These are phyloP conservation scores for Acanthornis magna DNA, from an alignment of 2,797 vertebrate genomes.

Conservation along the genomic window DNA sequence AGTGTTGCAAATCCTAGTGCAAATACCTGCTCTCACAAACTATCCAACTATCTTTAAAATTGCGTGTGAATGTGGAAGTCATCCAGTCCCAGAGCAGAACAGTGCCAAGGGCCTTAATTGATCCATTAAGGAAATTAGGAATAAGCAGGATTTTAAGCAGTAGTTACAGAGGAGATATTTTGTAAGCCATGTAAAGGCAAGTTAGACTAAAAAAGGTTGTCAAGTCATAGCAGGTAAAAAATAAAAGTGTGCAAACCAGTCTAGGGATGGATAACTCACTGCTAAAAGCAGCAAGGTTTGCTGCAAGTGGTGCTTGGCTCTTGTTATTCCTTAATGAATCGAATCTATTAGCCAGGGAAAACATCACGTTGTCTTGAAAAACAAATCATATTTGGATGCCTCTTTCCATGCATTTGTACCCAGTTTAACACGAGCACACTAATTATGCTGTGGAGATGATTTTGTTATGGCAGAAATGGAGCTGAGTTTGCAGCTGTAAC, in stretches of 20 bases:
- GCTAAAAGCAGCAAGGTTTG: not conserved
- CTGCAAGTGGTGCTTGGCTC: not conserved
- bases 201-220: not conserved
- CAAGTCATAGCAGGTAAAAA: not conserved
- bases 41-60: not conserved
- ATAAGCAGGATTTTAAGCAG: not conserved
- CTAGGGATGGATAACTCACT: not conserved
- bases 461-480: conserved; percentile 21
- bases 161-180: not conserved
- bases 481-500: conserved; percentile 4
- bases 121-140: not conserved
- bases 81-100: not conserved
- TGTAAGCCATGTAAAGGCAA: not conserved
- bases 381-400: conserved; percentile 20
- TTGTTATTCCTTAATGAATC: conserved; percentile 35
- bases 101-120: not conserved
- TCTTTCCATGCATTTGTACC: conserved; percentile 15
- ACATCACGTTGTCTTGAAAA: conserved; percentile 18
- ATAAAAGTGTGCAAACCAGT: not conserved
- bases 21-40: conserved; percentile 24
- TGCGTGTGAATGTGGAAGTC: not conserved
- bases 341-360: conserved; percentile 24
- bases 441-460: conserved; percentile 41
- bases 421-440: not conserved
- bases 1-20: conserved; percentile 42